Percentiles rank a stretch among this genome's conserved stretches.
These are phyloP conservation scores for Coremacera marginata DNA, from an alignment of 2,888 invertebrate species.

Conservation along the genomic window DNA sequence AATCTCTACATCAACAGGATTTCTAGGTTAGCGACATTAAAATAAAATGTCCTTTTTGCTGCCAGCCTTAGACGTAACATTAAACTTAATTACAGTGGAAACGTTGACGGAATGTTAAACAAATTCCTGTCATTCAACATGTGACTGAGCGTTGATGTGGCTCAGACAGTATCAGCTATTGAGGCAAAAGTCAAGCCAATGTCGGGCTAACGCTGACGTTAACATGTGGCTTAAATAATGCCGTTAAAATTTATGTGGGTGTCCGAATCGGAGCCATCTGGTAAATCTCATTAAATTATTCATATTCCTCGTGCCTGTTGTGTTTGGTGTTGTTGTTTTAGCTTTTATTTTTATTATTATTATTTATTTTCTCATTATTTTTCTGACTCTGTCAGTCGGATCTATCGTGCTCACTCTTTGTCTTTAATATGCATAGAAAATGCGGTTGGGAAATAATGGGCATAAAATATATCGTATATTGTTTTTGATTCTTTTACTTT, in stretches of 20 bases:
- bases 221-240: conserved; percentile 17
- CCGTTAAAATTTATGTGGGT: conserved; percentile 16
- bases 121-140: neutral
- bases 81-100: conserved; percentile 29
- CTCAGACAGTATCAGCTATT: neutral
- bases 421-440: neutral
- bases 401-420: no score
- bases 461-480: conserved; percentile 1
- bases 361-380: no score
- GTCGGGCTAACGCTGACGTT: neutral
- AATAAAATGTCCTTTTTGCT: conserved; percentile 1
- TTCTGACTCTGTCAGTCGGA: neutral
- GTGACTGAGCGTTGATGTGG: neutral
- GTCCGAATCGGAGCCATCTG: neutral
- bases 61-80: conserved; percentile 2
- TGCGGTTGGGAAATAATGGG: neutral
- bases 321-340: neutral
- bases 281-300: conserved; percentile 17
- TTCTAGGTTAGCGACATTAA: neutral
- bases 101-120: conserved; percentile 23
- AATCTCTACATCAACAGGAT: no score
- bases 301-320: conserved; percentile 1
- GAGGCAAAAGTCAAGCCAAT: neutral
- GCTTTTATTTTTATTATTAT: neutral
- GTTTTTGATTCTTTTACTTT: neutral